Evolutionary conservation across 2,888 invertebrate genomes (phyloP).

Genomic region (Chloroclysta siterata): DNA sequence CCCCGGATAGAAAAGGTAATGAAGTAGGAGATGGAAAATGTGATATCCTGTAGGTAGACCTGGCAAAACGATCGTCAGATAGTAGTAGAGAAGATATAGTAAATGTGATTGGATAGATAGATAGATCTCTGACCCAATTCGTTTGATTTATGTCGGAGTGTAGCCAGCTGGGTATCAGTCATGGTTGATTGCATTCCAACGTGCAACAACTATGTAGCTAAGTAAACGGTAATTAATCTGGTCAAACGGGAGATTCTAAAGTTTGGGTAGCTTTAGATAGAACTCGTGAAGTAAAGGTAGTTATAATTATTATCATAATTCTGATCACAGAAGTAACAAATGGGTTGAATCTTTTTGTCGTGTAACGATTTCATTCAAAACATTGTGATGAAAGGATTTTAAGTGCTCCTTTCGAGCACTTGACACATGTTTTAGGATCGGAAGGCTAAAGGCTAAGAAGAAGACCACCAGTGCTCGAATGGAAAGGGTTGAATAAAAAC

Average conservation of each 20-base stretch:
- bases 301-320: no score
- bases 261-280: background rate
- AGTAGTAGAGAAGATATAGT: background rate
- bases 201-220: slow-evolving; percentile 1
- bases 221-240: background rate
- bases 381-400: no score
- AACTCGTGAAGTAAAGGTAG: no score
- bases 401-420: no score
- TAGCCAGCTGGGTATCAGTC: slow-evolving; percentile 11
- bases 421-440: no score
- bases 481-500: no score
- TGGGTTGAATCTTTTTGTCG: no score
- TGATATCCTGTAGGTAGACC: slow-evolving; percentile 1
- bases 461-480: no score
- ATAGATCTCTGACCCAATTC: slow-evolving; percentile 28
- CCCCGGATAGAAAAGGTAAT: background rate
- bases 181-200: slow-evolving; percentile 17
- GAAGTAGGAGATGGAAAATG: background rate
- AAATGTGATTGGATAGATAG: background rate
- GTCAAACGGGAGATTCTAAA: background rate
- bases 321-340: no score
- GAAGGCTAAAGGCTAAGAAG: no score
- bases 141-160: slow-evolving; percentile 30
- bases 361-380: no score
- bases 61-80: background rate